Conservation (phyloP, 2,797 vertebrate species). For the Rachycentron canadum region DNA sequence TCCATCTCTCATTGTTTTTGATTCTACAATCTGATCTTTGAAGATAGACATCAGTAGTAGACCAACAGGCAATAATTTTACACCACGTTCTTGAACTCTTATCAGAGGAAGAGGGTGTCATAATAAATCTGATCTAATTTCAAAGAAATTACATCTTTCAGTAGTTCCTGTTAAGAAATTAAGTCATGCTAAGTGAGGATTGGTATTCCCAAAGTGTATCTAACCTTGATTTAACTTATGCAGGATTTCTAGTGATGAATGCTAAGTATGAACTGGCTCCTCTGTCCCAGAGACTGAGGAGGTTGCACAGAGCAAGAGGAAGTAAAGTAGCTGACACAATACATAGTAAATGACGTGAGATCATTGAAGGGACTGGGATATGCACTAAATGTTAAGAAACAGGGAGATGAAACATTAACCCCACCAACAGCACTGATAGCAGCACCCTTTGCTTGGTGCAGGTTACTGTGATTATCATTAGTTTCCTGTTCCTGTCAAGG, state of each 20-base stretch:
- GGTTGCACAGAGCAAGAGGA: constrained; percentile 36
- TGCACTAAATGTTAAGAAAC: constrained; percentile 39
- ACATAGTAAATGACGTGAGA: constrained; percentile 48
- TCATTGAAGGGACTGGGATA: constrained; percentile 47
- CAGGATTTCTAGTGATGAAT: constrained; percentile 67
- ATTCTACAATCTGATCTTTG: constrained; percentile 78
- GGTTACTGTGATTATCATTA: constrained; percentile 17
- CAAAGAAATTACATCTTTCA: constrained; percentile 58
- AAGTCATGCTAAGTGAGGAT: constrained; percentile 51
- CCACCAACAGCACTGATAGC: neutral
- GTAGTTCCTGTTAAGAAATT: constrained; percentile 70
- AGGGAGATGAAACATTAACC: constrained; percentile 13
- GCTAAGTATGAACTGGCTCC: constrained; percentile 58
- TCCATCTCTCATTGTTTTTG: constrained; percentile 80
- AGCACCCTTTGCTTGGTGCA: constrained; percentile 4
- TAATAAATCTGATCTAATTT: constrained; percentile 63
- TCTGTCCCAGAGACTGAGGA: constrained; percentile 46
- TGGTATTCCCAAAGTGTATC: constrained; percentile 59
- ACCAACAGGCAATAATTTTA: constrained; percentile 60
- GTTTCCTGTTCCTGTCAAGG: constrained; percentile 6
- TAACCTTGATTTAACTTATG: constrained; percentile 62
- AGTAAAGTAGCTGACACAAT: constrained; percentile 46
- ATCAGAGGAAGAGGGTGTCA: constrained; percentile 62
- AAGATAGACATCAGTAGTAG: constrained; percentile 79
- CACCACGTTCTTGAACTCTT: constrained; percentile 74